Base-by-base conservation (phyloP, 2,113 vertebrate genomes). In the Tetrax tetrax region DNA sequence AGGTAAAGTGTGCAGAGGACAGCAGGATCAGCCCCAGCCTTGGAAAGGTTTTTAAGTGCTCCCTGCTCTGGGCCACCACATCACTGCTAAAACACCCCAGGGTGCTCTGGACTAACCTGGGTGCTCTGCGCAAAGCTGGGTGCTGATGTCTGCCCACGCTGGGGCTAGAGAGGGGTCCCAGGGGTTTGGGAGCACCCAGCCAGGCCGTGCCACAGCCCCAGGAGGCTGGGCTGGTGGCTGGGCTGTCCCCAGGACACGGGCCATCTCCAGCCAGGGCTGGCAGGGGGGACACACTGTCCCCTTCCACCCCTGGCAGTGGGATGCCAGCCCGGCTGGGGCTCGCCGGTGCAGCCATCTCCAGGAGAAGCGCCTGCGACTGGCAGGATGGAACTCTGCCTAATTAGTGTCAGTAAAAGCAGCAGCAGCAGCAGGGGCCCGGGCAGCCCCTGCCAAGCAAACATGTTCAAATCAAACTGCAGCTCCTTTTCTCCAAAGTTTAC, bases 401-500 rank as follows among this genome's bases (percentile, higher is more conserved):
- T 95, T 89, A 94, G 70, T 28, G 3, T 53, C 53, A 72, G 93
- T 29, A 74, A 94, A 74, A 79, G 93, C 74, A 89, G 87, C 87
- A 81, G 90, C 92, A 93, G 79, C 91, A 92, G 95, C 93, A 92
- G 96, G 96, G 89, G 83, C 85, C 48, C 9, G 0, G 64, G 72
- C 76, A 87, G 91, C 78, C 92, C 93, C 92, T 95, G 92, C 96
- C 93, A 90, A 92, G 95, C 84, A 65, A 87, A 77, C 88, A 56
- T 75, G 90, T 90, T 88, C 87, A 38, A 38, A 93, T 83, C 83
- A 95, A 97, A 95, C 83, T 53, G 61, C 80, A 71, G 84, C 65
- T 82, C 33, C 83, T 90, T 86, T 53, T 63, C 92, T 96, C 74
- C 78, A 84, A 94, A 94, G 82, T 96, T 96, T 90, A 96, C 86